Evolutionary conservation across 2,113 vertebrate species (phyloP).

Genomic region (Dasypus novemcinctus): DNA sequence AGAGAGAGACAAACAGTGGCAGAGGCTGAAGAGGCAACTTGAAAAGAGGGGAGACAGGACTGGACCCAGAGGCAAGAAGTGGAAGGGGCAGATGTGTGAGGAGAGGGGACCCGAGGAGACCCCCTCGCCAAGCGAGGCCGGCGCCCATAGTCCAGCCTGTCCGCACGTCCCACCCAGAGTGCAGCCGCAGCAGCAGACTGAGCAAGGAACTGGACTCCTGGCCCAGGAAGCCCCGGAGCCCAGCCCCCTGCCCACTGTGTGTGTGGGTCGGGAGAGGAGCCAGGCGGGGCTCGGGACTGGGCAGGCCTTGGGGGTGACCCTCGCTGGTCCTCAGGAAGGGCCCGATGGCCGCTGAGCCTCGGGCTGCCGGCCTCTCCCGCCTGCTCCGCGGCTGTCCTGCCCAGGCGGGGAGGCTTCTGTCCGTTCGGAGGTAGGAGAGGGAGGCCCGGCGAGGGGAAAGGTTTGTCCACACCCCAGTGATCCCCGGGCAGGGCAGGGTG

Average conservation of each 20-base stretch:
- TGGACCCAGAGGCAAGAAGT: background rate
- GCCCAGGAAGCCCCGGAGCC: background rate
- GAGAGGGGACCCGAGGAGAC: too few relatives aligned
- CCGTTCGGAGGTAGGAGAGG: background rate
- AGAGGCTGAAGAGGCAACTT: background rate
- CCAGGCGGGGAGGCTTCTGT: background rate
- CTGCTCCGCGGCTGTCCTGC: background rate
- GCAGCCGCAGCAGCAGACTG: accelerated
- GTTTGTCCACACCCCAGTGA: background rate
- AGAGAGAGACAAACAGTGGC: background rate
- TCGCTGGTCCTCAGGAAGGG: background rate
- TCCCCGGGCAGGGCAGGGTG: background rate
- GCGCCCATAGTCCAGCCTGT: accelerated
- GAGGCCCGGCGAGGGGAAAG: background rate
- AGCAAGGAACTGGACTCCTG: background rate
- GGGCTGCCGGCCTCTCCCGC: too few relatives aligned
- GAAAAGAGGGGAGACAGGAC: background rate
- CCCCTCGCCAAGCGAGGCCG: too few relatives aligned
- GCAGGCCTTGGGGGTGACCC: too few relatives aligned
- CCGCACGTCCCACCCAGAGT: background rate
- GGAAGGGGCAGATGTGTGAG: background rate
- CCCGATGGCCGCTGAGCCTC: background rate
- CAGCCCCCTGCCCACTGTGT: background rate
- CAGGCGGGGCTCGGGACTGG: background rate
- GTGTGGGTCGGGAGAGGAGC: accelerated